These are phyloP conservation scores for human DNA, from an alignment of 2,113 vertebrate genomes.

Conservation along the genomic window GRCh38 chr1:34675501-34676000, in stretches of 20 bases:
- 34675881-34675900: not conserved
- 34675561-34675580: not conserved
- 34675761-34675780: not conserved
- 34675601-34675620: constrained; percentile 19
- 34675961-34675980: not conserved
- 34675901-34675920: not conserved
- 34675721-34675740: not conserved
- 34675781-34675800: not conserved
- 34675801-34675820: not conserved
- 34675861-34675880: constrained; percentile 18
- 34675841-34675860: constrained; percentile 1
- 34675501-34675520: constrained; percentile 15
- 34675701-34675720: not conserved
- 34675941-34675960: constrained; percentile 31
- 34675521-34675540: not conserved
- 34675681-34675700: constrained; percentile 3
- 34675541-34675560: constrained; percentile 10
- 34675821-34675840: not conserved
- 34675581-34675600: not conserved
- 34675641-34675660: not conserved
- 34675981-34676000: not conserved
- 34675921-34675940: not conserved
- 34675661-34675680: not conserved
- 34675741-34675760: constrained; percentile 10
- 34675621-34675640: not conserved